These are phyloP conservation scores for Meloe dianella DNA, from an alignment of 2,888 invertebrate genomes.

Conservation along the genomic window DNA sequence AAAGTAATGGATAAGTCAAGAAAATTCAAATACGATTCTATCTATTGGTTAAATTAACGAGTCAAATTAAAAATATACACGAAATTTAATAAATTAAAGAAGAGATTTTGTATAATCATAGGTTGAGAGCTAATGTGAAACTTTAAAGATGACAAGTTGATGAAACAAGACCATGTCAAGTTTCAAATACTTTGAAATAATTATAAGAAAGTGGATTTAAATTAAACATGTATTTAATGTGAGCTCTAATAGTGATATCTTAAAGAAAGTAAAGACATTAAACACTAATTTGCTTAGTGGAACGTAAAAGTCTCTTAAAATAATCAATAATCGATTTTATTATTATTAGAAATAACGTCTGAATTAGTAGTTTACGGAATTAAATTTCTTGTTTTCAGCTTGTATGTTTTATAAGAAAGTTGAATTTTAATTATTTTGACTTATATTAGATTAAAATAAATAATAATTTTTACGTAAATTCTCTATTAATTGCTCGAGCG, in stretches of 20 bases:
- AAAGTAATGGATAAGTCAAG: neutral
- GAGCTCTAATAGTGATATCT: neutral
- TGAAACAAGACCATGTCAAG: neutral
- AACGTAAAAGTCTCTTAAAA: neutral
- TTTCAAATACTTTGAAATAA: neutral
- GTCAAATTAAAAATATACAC: neutral
- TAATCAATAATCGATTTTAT: neutral
- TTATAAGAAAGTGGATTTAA: neutral
- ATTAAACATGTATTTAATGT: constrained; percentile 1
- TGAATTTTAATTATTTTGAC: neutral
- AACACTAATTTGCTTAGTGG: constrained; percentile 1
- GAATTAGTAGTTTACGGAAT: neutral
- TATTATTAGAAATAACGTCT: neutral
- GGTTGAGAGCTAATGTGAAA: neutral
- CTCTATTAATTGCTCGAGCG: neutral
- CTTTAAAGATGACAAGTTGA: neutral
- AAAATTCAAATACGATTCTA: neutral
- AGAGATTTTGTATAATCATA: neutral
- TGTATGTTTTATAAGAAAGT: neutral
- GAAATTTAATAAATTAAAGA: neutral
- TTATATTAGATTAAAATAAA: neutral
- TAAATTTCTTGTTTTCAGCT: neutral
- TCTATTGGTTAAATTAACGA: neutral
- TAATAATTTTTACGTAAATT: neutral
- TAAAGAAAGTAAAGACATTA: neutral